phyloP scores from a whole-genome alignment of 2,113 vertebrate genomes.

The Austrofundulus limnaeus region DNA sequence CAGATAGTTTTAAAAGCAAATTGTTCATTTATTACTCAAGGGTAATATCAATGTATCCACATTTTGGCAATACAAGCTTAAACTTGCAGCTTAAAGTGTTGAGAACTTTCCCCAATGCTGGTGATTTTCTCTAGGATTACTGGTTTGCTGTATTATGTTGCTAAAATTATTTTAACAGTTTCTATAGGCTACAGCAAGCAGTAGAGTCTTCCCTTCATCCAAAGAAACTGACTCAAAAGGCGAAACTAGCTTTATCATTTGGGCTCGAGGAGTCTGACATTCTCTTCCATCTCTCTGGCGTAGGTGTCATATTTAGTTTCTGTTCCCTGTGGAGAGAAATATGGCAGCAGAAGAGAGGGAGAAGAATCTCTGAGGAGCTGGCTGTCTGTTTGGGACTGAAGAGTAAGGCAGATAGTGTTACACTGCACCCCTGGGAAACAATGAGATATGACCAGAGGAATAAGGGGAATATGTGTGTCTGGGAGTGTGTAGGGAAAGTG shows the following conservation, averaged over 20 bases:
- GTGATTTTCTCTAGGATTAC: neutral
- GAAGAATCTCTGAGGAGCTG: constrained; percentile 59
- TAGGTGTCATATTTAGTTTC: constrained; percentile 71
- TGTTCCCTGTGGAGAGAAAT: constrained; percentile 57
- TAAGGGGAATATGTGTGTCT: constrained; percentile 25
- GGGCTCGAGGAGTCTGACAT: constrained; percentile 56
- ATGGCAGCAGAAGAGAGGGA: constrained; percentile 46
- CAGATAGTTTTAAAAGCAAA: neutral
- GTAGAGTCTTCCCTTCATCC: neutral
- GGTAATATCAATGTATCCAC: neutral
- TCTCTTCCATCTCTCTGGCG: constrained; percentile 58
- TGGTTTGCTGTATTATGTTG: neutral
- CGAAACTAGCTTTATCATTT: constrained; percentile 31
- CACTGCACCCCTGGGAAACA: constrained; percentile 63
- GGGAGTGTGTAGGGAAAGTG: constrained; percentile 5
- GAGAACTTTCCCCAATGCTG: neutral
- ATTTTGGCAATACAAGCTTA: neutral
- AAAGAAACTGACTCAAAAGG: constrained; percentile 17
- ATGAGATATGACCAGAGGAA: constrained; percentile 62
- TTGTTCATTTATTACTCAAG: neutral
- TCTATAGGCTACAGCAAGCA: neutral
- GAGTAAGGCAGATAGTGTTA: constrained; percentile 71
- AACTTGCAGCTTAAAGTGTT: neutral
- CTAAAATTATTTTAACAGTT: neutral
- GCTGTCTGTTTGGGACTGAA: constrained; percentile 60